Evolutionary conservation across 53 echinoderm and acorn worm species (phyloP).

Genomic region (Hippasteria phrygiana): DNA sequence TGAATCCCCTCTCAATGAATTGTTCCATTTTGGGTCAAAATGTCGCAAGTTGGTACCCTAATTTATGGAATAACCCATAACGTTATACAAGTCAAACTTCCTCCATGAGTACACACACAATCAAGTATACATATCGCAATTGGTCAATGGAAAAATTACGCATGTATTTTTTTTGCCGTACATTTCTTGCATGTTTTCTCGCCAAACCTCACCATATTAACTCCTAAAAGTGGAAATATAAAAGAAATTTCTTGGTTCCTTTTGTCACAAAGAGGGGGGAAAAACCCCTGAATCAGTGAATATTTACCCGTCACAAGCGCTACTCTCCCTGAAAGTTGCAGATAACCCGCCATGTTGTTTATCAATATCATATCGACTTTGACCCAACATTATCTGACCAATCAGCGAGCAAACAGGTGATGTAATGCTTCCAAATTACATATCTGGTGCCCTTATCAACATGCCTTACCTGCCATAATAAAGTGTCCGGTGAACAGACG

Average conservation of each 20-base stretch:
- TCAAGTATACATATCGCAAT: background rate
- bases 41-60: too few species aligned
- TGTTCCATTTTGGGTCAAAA: too few species aligned
- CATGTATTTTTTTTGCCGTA: background rate
- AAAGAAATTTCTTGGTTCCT: background rate
- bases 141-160: background rate
- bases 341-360: conserved; percentile 68
- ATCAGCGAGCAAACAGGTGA: conserved; percentile 5
- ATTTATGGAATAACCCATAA: too few species aligned
- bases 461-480: background rate
- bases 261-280: too few species aligned
- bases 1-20: too few species aligned
- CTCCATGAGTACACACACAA: too few species aligned
- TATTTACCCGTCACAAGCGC: conserved; percentile 80
- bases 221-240: too few species aligned
- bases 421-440: conserved; percentile 33
- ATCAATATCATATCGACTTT: background rate
- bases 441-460: background rate
- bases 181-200: background rate
- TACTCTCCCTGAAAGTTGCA: conserved; percentile 57
- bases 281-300: background rate
- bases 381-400: background rate
- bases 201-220: too few species aligned
- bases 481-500: background rate
- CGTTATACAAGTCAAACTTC: too few species aligned